Base-by-base conservation (phyloP, 2,888 invertebrate genomes). In the Hylaea fasciaria region DNA sequence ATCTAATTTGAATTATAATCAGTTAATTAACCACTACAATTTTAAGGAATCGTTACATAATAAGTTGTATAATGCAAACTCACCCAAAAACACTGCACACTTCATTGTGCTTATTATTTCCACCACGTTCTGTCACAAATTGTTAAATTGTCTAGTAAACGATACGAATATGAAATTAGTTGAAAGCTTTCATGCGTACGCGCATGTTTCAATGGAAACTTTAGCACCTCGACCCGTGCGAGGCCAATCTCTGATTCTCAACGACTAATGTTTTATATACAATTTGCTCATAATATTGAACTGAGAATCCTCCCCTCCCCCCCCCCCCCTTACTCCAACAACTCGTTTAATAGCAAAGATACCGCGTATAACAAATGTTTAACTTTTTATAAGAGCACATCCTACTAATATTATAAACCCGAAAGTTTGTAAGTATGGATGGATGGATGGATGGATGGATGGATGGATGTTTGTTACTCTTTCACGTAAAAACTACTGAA, bases 281-380 rank as follows among this genome's bases (percentile, higher is more conserved):
- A 60, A 40, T 57, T 46, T 54, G 54, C 41, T 55, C 35, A 60
- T 55, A 39, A 37, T 56, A 47, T 51, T 37, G 28, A 22, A 52
- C 35, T 37, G 22, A 52, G 29, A 43, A 7, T 10, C 32, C 32
- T 35, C 35, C 47, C 56, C 48, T 49, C 12, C 57, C 29, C 51
- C 32, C 45, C 43, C 9, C 9, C 10, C 32, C 7, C 10, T 32
- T 2, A 32, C 51, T 35, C n/a, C 16, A n/a, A 35, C 46, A 51
- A 51, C 51, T 37, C 49, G 44, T 50, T 57, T 22, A 22, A n/a
- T 44, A 12, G 32, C 1, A 17, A 17, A 10, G 11, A n/a, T 10
- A 14, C 9, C 7, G 14, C 32, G 32, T 10, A 1, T 32, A 3
- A 28, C 28, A 28, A 7, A 32, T 10, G 32, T 1, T 1, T 32